Percentiles rank a stretch among this genome's conserved stretches.
Evolutionary conservation across 1,140 invertebrate species (phyloP).

Genomic region (Temnothorax curvispinosus): DNA sequence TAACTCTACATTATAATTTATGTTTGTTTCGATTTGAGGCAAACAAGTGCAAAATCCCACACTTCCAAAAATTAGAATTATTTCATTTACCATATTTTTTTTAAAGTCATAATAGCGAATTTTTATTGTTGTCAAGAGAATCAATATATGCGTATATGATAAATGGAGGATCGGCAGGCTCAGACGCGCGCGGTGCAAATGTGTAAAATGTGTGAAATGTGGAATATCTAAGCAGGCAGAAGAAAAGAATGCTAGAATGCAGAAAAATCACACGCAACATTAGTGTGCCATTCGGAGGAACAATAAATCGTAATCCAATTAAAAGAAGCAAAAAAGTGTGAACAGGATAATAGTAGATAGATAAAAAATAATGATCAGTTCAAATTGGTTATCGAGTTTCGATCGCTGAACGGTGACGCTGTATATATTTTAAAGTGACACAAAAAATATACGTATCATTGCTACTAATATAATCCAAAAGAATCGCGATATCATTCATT

Average conservation of each 20-base stretch:
- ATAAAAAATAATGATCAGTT: background rate
- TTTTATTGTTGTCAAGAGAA: too few relatives aligned
- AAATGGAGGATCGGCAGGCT: too few relatives aligned
- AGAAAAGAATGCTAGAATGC: conserved; percentile 21
- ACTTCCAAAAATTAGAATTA: background rate
- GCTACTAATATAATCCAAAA: background rate
- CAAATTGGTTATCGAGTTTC: background rate
- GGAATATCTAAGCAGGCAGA: conserved; percentile 14
- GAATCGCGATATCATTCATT: background rate
- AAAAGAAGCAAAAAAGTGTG: conserved; percentile 33
- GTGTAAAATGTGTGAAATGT: background rate
- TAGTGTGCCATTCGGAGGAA: background rate
- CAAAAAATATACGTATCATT: background rate
- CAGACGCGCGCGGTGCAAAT: too few relatives aligned
- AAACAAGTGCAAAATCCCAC: background rate
- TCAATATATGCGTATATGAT: too few relatives aligned
- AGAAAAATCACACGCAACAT: background rate
- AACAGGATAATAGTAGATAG: background rate
- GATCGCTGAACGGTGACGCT: background rate
- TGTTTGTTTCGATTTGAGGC: background rate
- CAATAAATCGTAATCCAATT: conserved; percentile 42
- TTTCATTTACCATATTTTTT: too few relatives aligned
- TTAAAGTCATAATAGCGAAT: too few relatives aligned
- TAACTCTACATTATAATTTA: background rate
- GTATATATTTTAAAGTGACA: background rate